These are phyloP conservation scores for Dromaius novaehollandiae DNA, from an alignment of 2,113 vertebrate genomes.

Conservation along the genomic window DNA sequence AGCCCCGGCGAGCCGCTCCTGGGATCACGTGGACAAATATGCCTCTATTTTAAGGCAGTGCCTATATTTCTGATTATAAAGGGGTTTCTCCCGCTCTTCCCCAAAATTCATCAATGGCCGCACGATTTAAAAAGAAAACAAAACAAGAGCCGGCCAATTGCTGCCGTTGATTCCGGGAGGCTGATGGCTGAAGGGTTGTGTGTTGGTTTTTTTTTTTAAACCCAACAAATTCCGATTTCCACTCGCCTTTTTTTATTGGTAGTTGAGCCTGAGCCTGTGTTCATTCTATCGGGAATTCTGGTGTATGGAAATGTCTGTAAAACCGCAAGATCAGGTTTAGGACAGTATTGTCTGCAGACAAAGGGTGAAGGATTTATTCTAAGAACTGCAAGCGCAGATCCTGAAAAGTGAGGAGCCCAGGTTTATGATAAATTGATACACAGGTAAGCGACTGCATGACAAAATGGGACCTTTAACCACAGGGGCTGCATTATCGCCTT, in stretches of 20 bases:
- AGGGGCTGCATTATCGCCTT: constrained; percentile 82
- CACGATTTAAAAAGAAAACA: constrained; percentile 82
- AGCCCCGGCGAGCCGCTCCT: constrained; percentile 83
- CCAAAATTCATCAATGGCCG: constrained; percentile 81
- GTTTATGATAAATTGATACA: constrained; percentile 96
- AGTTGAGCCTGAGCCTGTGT: constrained; percentile 92
- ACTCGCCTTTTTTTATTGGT: constrained; percentile 95
- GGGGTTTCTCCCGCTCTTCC: constrained; percentile 83
- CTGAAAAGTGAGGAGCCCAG: constrained; percentile 85
- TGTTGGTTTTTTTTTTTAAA: constrained; percentile 57
- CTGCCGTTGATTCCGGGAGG: constrained; percentile 59
- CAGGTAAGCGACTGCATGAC: constrained; percentile 98
- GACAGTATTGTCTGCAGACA: constrained; percentile 96
- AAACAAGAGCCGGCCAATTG: constrained; percentile 61
- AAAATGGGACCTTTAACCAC: constrained; percentile 92
- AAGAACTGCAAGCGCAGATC: constrained; percentile 86
- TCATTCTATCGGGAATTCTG: constrained; percentile 99
- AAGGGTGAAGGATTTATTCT: constrained; percentile 96
- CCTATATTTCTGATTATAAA: constrained; percentile 96
- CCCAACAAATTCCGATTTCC: constrained; percentile 79
- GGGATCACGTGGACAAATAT: constrained; percentile 97
- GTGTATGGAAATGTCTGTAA: constrained; percentile 96
- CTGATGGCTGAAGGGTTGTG: constrained; percentile 81
- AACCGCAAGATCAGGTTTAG: constrained; percentile 98
- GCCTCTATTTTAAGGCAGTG: constrained; percentile 94